Percentiles rank a stretch among this genome's conserved stretches.
Evolutionary conservation across 2,113 vertebrate genomes (phyloP).

Genomic region (Psettodes erumei): DNA sequence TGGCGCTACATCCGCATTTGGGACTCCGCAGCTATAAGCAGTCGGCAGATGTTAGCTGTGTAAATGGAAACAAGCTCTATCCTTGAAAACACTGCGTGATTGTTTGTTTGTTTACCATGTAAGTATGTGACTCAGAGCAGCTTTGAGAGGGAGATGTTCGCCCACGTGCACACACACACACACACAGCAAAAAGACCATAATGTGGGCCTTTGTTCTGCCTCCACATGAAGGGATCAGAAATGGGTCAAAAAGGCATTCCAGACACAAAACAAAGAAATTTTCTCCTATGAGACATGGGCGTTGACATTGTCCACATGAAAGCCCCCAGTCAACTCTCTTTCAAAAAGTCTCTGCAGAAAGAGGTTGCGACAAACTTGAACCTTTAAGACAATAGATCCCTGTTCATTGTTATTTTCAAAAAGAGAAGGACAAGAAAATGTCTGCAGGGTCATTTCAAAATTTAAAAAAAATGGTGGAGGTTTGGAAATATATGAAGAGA

Average conservation of each 20-base stretch:
- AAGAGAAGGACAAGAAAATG: background rate
- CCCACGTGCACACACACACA: slow-evolving; percentile 6
- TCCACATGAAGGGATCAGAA: slow-evolving; percentile 41
- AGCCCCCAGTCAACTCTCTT: background rate
- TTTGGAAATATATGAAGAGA: background rate
- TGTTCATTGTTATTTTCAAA: background rate
- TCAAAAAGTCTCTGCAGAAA: background rate
- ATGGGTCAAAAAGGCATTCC: slow-evolving; percentile 30
- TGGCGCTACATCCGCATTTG: background rate
- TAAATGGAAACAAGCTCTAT: slow-evolving; percentile 22
- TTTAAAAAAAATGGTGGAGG: background rate
- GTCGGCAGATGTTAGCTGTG: slow-evolving; percentile 35
- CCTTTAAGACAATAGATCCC: background rate
- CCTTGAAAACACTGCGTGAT: slow-evolving; percentile 44
- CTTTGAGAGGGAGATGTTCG: slow-evolving; percentile 23
- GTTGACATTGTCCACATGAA: slow-evolving; percentile 20
- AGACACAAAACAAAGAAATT: slow-evolving; percentile 48
- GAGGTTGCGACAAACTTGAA: background rate
- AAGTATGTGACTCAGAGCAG: slow-evolving; percentile 25
- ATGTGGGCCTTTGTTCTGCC: slow-evolving; percentile 40
- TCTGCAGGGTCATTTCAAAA: background rate
- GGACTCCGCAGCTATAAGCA: slow-evolving; percentile 18
- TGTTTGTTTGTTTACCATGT: slow-evolving; percentile 59
- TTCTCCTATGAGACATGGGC: slow-evolving; percentile 10
- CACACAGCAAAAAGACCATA: slow-evolving; percentile 25